Evolutionary conservation across 2,888 invertebrate genomes (phyloP).

Genomic region (Zygothrica quintamaculata): DNA sequence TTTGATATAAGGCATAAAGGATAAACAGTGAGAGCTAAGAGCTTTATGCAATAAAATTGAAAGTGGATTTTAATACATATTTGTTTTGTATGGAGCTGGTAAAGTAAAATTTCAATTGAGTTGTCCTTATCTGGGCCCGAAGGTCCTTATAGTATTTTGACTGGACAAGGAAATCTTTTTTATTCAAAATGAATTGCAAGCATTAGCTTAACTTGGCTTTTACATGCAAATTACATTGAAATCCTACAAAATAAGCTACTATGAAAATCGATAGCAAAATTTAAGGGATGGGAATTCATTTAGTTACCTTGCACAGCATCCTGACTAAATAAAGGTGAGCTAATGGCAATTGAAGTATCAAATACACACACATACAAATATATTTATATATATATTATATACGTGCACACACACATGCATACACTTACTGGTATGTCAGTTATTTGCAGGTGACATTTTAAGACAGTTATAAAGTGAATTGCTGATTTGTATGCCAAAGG

Average conservation of each 20-base stretch:
- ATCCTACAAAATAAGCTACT: slow-evolving; percentile 28
- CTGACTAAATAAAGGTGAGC: slow-evolving; percentile 32
- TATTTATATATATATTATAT: neutral
- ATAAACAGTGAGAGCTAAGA: neutral
- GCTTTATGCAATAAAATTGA: slow-evolving; percentile 44
- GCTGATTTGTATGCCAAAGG: slow-evolving; percentile 51
- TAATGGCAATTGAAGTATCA: slow-evolving; percentile 29
- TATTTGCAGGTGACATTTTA: slow-evolving; percentile 37
- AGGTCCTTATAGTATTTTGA: slow-evolving; percentile 16
- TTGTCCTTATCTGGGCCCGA: slow-evolving; percentile 28
- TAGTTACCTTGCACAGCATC: slow-evolving; percentile 44
- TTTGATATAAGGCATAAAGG: neutral
- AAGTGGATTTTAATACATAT: too few species aligned
- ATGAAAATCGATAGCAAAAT: slow-evolving; percentile 40
- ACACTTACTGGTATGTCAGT: neutral
- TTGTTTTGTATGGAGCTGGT: neutral
- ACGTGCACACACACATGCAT: neutral
- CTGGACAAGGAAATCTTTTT: slow-evolving; percentile 27
- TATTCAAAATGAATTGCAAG: slow-evolving; percentile 49
- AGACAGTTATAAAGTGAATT: slow-evolving; percentile 40
- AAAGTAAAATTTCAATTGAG: slow-evolving; percentile 42
- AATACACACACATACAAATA: slow-evolving; percentile 7
- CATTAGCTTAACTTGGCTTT: slow-evolving; percentile 43
- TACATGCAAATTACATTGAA: slow-evolving; percentile 54
- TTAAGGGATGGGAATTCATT: slow-evolving; percentile 17